Base-by-base conservation (phyloP, 1,140 invertebrate species). In the Zophobas morio region DNA sequence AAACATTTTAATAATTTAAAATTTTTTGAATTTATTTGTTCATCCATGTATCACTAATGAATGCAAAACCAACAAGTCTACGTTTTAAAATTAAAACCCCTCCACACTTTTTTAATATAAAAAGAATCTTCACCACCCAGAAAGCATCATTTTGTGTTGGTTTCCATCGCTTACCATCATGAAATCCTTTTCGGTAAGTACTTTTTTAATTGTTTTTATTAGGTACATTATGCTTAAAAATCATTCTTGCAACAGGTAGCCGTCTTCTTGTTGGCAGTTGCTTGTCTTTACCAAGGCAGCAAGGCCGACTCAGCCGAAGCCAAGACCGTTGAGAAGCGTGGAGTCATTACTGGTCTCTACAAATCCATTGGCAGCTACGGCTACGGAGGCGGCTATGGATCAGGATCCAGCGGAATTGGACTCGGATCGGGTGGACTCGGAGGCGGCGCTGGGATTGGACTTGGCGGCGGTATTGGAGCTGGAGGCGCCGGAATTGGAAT, bases 311-410 rank as follows among this genome's bases (percentile, higher is more conserved):
- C 36, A 39, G 37, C 60, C 60, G 60, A 72, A 56, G 3, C 66
- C 40, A 71, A 51, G 34, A 71, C 42, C 6, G 35, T 36, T n/a
- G 74, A 63, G 32, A 75, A 75, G 47, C 74, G 56, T 66, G 74
- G 74, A 32, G 36, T 75, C 20, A 46, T 54, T 32, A 63, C 36
- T 42, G 54, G 57, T 39, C 6, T 49, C 6, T 53, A 56, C 47
- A 39, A 72, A 36, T 40, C 35, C 33, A 32, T 73, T 20, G 71
- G 71, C 47, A 57, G 76, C 32, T 88, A 86, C 8, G 88, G 89
- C 79, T 66, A 66, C 20, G 60, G 60, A 66, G 60, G 60, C 60
- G 60, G 60, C 60, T 66, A 66, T 66, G 60, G 60, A 66, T 66
- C 39, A 66, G 82, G 85, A 66, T 79, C 89, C 83, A 84, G 81